A percentile compares a stretch with the other conserved stretches of the same genome.
Evolutionary conservation across 1,140 invertebrate species (phyloP).

Genomic region (Subanguina moxae): DNA sequence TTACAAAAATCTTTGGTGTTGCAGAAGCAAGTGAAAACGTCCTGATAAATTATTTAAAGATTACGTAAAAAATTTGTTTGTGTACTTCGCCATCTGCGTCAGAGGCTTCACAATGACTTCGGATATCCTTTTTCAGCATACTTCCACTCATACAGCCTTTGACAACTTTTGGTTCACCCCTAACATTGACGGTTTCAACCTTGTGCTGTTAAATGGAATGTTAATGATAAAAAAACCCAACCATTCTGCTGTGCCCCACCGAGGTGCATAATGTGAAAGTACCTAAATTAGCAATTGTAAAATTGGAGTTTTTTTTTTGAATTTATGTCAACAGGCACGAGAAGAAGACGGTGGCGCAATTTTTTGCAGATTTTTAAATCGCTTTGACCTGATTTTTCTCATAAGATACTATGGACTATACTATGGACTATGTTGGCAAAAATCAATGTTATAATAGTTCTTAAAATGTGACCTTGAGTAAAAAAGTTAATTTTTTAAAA

Average conservation of each 20-base stretch:
- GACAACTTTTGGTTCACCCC: constrained; percentile 51
- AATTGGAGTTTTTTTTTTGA: not conserved
- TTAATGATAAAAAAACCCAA: not conserved
- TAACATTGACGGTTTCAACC: not conserved
- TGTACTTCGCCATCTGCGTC: constrained; percentile 37
- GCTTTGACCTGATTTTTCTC: no score
- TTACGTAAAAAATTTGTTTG: not conserved
- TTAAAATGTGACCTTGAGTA: no score
- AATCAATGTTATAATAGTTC: no score
- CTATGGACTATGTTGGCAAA: no score
- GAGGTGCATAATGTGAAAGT: constrained; percentile 48
- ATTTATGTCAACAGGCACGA: no score
- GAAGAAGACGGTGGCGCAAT: no score
- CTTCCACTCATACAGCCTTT: constrained; percentile 54
- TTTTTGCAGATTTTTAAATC: no score
- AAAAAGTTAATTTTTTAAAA: no score
- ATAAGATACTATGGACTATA: no score
- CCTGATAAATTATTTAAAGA: constrained; percentile 22
- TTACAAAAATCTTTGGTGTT: constrained; percentile 51
- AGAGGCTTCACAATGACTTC: constrained; percentile 48
- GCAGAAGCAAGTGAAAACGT: constrained; percentile 58
- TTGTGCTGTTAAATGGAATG: not conserved
- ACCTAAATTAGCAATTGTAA: not conserved
- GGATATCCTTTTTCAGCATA: constrained; percentile 48
- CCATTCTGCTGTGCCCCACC: constrained; percentile 49